These are phyloP conservation scores for Meiosimyza decipiens DNA, from an alignment of 2,888 invertebrate species.

Conservation along the genomic window DNA sequence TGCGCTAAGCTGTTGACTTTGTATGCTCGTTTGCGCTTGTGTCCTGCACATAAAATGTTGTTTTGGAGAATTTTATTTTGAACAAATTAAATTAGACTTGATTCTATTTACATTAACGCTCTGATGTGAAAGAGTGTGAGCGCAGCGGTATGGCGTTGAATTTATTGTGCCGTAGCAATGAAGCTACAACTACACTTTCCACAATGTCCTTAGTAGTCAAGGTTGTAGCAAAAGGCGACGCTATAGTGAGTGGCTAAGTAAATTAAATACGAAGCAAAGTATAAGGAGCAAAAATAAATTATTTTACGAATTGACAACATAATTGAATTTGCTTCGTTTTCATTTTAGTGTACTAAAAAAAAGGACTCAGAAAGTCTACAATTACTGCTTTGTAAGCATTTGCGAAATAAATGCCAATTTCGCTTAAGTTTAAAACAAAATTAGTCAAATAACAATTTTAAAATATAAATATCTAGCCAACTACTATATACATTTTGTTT, in stretches of 20 bases:
- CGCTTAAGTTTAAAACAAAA: no score
- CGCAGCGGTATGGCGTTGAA: background rate
- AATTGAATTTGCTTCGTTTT: no score
- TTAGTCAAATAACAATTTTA: no score
- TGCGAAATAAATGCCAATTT: no score
- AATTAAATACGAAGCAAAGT: background rate
- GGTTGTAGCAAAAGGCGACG: background rate
- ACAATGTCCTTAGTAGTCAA: background rate
- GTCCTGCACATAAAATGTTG: background rate
- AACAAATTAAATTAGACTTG: slow-evolving; percentile 25
- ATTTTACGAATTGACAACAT: background rate
- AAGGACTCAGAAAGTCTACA: no score
- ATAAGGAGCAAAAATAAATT: background rate
- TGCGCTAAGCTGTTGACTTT: background rate
- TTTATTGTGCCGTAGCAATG: no score
- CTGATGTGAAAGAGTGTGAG: background rate
- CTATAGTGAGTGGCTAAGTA: background rate
- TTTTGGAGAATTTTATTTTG: slow-evolving; percentile 6
- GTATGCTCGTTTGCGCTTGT: background rate
- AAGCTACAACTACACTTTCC: no score
- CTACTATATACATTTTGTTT: no score
- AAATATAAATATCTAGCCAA: no score
- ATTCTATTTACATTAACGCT: slow-evolving; percentile 21
- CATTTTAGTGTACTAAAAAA: no score
- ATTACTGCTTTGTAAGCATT: no score